These are phyloP conservation scores for Phania funesta DNA, from an alignment of 2,888 invertebrate genomes.

Conservation along the genomic window DNA sequence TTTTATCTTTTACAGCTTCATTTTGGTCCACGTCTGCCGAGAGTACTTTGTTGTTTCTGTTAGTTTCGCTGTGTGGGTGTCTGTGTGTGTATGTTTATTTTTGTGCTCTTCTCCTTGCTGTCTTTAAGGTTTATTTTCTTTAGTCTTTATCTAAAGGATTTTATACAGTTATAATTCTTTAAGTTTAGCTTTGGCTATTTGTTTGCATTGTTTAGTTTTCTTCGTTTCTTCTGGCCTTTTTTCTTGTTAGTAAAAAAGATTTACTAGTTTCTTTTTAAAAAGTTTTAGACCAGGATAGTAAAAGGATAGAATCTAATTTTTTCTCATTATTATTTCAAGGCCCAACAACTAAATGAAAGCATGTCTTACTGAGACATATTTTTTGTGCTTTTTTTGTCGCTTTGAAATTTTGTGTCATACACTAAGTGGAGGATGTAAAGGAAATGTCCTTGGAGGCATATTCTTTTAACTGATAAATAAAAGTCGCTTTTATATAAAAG, in stretches of 20 bases:
- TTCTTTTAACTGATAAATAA: no score
- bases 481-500: no score
- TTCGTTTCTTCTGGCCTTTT: slow-evolving; percentile 10
- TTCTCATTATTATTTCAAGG: slow-evolving; percentile 31
- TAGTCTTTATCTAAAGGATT: slow-evolving; percentile 48
- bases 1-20: slow-evolving; percentile 23
- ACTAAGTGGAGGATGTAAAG: not conserved
- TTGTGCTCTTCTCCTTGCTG: not conserved
- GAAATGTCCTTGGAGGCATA: slow-evolving; percentile 23
- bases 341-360: not conserved
- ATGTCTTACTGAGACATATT: not conserved
- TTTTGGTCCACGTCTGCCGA: slow-evolving; percentile 15
- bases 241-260: slow-evolving; percentile 21
- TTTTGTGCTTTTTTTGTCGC: not conserved
- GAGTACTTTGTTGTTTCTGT: not conserved
- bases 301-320: not conserved
- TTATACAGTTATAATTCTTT: slow-evolving; percentile 57
- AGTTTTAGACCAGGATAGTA: not conserved
- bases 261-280: slow-evolving; percentile 49
- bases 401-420: not conserved
- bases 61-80: no score
- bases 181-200: slow-evolving; percentile 41
- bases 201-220: slow-evolving; percentile 34
- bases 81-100: not conserved
- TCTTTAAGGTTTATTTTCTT: slow-evolving; percentile 47